Conservation (phyloP, 2,113 vertebrate species). For the Myiozetetes cayanensis region DNA sequence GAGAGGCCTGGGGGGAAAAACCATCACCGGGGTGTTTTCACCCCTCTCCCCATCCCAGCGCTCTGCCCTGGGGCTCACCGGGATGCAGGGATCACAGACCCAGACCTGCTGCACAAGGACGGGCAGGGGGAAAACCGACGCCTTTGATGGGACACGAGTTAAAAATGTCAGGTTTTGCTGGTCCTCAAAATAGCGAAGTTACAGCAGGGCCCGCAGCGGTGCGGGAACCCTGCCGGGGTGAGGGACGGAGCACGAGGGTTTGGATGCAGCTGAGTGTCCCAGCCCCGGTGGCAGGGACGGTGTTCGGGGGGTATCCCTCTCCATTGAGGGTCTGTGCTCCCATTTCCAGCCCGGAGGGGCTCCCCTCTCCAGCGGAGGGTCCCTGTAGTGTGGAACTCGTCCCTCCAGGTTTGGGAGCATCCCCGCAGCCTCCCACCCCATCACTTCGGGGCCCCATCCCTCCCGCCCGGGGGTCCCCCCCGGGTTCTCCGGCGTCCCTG, state of each 20-base stretch:
- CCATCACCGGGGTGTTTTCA: accelerated
- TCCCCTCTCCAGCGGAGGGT: background rate
- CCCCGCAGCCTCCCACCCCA: background rate
- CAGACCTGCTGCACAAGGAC: too few species aligned
- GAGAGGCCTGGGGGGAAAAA: slow-evolving; percentile 77
- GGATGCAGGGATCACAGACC: accelerated
- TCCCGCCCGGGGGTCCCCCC: background rate
- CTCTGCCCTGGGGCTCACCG: accelerated
- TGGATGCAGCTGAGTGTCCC: accelerated
- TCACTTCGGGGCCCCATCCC: background rate
- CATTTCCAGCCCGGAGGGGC: accelerated
- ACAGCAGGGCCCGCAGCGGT: accelerated
- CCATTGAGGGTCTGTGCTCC: accelerated
- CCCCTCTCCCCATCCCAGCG: background rate
- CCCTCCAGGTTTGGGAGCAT: accelerated
- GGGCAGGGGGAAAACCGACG: too few species aligned
- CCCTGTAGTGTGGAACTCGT: background rate
- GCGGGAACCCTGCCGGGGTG: accelerated
- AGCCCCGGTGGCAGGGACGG: too few species aligned
- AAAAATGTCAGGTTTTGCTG: too few species aligned
- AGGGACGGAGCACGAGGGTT: accelerated
- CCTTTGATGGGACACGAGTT: too few species aligned
- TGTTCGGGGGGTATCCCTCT: accelerated
- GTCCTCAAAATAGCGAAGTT: too few species aligned
- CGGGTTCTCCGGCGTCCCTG: background rate